Evolutionary conservation across 2,113 vertebrate species (phyloP).

Genomic region (Equus przewalskii): DNA sequence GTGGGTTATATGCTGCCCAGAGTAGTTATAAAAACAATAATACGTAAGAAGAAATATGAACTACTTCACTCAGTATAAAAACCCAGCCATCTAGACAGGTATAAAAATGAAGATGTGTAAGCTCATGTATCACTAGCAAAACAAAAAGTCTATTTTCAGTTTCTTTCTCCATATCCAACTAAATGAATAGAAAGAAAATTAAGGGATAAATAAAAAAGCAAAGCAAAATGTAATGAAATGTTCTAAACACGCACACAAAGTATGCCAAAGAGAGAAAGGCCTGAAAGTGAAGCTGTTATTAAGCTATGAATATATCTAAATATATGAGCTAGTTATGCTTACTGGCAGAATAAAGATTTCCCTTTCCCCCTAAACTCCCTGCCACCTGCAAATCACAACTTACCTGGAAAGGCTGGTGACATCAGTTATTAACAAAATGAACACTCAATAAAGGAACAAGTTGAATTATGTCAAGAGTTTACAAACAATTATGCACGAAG

Average conservation of each 20-base stretch:
- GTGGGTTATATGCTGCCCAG: background rate
- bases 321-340: background rate
- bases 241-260: background rate
- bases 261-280: background rate
- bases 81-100: background rate
- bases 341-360: background rate
- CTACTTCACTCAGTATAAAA: constrained; percentile 32
- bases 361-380: background rate
- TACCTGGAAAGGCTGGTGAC: constrained; percentile 7
- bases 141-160: constrained; percentile 26
- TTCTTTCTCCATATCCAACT: background rate
- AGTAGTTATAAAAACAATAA: constrained; percentile 32
- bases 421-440: constrained; percentile 14
- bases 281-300: background rate
- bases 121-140: background rate
- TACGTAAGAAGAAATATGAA: background rate
- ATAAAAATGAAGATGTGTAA: background rate
- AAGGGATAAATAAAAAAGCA: background rate
- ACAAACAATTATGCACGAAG: constrained; percentile 62
- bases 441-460: constrained; percentile 14
- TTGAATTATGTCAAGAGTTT: background rate
- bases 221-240: background rate
- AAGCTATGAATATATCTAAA: background rate
- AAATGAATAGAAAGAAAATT: background rate
- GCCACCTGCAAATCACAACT: background rate